Percentiles rank a stretch among this genome's conserved stretches.
phyloP scores from a whole-genome alignment of 2,113 vertebrate genomes.

The Spermophilus dauricus region DNA sequence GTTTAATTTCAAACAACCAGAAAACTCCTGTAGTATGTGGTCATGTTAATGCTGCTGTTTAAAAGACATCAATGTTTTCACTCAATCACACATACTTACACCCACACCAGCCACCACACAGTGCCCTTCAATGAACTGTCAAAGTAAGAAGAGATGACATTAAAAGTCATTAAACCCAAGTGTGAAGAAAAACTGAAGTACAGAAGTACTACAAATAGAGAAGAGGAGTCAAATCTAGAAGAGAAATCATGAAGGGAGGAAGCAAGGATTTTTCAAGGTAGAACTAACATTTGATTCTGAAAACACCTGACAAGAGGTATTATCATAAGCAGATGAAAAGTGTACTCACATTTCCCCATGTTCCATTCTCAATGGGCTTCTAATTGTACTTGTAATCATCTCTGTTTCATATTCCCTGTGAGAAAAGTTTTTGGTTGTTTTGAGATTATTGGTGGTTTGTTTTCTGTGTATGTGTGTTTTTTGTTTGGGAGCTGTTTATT shows the following conservation, averaged over 20 bases:
- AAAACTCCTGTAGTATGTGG: neutral
- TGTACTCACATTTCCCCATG: neutral
- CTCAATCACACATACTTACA: neutral
- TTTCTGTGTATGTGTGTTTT: neutral
- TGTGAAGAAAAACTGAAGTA: neutral
- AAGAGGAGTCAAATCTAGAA: neutral
- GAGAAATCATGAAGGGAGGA: neutral
- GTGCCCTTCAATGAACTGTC: neutral
- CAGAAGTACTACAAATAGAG: neutral
- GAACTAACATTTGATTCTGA: neutral
- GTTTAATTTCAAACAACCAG: conserved; percentile 16
- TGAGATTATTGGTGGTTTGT: neutral
- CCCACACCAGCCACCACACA: neutral
- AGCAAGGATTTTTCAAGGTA: neutral
- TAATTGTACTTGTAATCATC: conserved; percentile 15
- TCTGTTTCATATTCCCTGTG: neutral
- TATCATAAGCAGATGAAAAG: neutral
- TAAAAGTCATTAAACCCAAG: neutral
- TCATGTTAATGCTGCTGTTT: neutral
- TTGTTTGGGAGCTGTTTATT: neutral
- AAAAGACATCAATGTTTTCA: neutral
- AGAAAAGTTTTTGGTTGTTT: neutral
- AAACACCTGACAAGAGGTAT: neutral
- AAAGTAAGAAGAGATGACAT: neutral
- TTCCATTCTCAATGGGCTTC: neutral